A percentile compares a stretch with the other conserved stretches of the same genome.
phyloP scores from a whole-genome alignment of 1,140 invertebrate species.

The Batillaria attramentaria region DNA sequence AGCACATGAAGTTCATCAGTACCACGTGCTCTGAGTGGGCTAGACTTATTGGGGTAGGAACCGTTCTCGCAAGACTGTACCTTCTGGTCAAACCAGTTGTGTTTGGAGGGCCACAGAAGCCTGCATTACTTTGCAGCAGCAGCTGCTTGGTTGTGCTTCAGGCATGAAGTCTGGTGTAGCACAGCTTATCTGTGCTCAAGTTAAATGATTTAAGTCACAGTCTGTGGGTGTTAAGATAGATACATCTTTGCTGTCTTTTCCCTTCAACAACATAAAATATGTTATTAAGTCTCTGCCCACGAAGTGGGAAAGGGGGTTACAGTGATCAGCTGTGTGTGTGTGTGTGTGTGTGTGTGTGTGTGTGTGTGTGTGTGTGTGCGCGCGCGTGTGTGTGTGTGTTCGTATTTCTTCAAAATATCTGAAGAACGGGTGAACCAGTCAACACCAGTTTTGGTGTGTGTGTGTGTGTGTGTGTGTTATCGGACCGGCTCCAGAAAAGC shows the following conservation, averaged over 20 bases:
- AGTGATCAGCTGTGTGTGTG: too few relatives aligned
- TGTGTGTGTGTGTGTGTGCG: conserved; percentile 6
- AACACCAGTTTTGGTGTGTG: too few relatives aligned
- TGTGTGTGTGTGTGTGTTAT: conserved; percentile 5
- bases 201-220: neutral
- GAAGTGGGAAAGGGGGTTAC: too few relatives aligned
- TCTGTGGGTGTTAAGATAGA: neutral
- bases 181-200: neutral
- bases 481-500: too few relatives aligned
- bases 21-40: conserved; percentile 66
- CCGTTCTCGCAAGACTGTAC: neutral
- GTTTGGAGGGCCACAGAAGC: neutral
- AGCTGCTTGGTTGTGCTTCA: neutral
- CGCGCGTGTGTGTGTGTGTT: neutral
- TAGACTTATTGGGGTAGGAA: conserved; percentile 63
- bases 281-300: too few relatives aligned
- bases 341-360: conserved; percentile 2
- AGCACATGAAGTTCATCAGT: conserved; percentile 61
- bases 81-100: neutral
- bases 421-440: too few relatives aligned
- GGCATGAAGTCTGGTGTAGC: neutral
- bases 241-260: too few relatives aligned
- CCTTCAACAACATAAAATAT: too few relatives aligned
- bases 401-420: too few relatives aligned
- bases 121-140: neutral